phyloP scores from a whole-genome alignment of 1,140 invertebrate genomes.

The Sitodiplosis mosellana region DNA sequence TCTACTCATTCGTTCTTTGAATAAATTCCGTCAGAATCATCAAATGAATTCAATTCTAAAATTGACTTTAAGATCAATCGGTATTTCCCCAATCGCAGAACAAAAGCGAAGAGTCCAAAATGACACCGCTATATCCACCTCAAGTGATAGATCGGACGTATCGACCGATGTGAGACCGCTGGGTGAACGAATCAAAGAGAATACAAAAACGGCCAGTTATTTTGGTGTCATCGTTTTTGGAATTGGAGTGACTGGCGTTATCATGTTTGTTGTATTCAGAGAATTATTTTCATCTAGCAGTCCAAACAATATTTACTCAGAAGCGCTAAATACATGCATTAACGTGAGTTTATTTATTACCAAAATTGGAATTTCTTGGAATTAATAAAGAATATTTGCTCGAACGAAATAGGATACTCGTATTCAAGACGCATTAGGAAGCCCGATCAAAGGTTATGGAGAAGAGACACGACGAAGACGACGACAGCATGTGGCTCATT shows the following conservation, averaged over 20 bases:
- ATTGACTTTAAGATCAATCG: too few species aligned
- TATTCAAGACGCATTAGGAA: slow-evolving; percentile 55
- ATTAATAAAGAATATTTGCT: background rate
- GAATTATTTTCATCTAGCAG: slow-evolving; percentile 78
- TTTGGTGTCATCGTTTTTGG: slow-evolving; percentile 61
- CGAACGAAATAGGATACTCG: slow-evolving; percentile 33
- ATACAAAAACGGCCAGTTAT: slow-evolving; percentile 67
- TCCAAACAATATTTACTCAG: slow-evolving; percentile 64
- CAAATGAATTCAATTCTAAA: too few species aligned
- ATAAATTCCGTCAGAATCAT: too few species aligned
- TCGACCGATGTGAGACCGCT: slow-evolving; percentile 41
- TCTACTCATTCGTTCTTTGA: too few species aligned
- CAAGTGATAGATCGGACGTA: slow-evolving; percentile 9
- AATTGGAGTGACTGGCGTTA: slow-evolving; percentile 51
- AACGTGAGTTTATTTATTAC: slow-evolving; percentile 21
- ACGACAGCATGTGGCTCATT: slow-evolving; percentile 50
- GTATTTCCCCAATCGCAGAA: too few species aligned
- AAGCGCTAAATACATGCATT: slow-evolving; percentile 54
- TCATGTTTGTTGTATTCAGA: slow-evolving; percentile 65
- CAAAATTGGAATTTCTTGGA: background rate
- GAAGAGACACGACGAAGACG: slow-evolving; percentile 64
- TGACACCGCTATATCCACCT: background rate
- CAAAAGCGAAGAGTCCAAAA: too few species aligned
- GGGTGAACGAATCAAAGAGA: slow-evolving; percentile 65
- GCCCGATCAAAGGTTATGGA: slow-evolving; percentile 75